phyloP scores from a whole-genome alignment of 2,797 vertebrate species.

The Protonibea diacanthus region DNA sequence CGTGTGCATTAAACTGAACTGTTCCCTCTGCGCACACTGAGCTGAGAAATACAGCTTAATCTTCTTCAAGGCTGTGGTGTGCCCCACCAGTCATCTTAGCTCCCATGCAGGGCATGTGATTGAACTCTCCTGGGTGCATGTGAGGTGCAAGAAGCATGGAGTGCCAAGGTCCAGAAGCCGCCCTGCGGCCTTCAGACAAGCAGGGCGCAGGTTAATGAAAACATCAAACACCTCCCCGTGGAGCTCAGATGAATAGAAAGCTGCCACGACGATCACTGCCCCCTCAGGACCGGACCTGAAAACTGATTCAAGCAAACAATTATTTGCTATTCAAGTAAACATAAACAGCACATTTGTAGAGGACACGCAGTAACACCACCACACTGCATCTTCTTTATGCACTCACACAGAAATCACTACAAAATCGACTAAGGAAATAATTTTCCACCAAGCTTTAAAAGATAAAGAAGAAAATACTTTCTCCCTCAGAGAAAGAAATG shows the following conservation, averaged over 20 bases:
- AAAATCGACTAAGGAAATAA: slow-evolving; percentile 49
- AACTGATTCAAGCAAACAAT: slow-evolving; percentile 62
- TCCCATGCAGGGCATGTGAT: slow-evolving; percentile 75
- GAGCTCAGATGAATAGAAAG: slow-evolving; percentile 64
- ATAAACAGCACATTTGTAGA: slow-evolving; percentile 49
- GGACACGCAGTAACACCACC: slow-evolving; percentile 13
- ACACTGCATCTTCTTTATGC: slow-evolving; percentile 27
- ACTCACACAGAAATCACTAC: slow-evolving; percentile 13
- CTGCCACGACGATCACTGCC: slow-evolving; percentile 47
- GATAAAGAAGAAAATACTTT: slow-evolving; percentile 44
- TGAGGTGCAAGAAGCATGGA: slow-evolving; percentile 57
- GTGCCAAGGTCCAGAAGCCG: slow-evolving; percentile 59
- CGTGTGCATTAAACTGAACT: slow-evolving; percentile 42
- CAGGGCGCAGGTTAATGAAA: slow-evolving; percentile 81
- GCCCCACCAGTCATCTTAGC: slow-evolving; percentile 52
- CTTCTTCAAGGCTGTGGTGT: slow-evolving; percentile 60
- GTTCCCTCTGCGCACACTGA: slow-evolving; percentile 34
- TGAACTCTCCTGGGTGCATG: slow-evolving; percentile 73
- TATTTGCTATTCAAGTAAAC: slow-evolving; percentile 45
- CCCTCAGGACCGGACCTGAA: slow-evolving; percentile 41
- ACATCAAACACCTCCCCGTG: slow-evolving; percentile 75
- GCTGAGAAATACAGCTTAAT: slow-evolving; percentile 65
- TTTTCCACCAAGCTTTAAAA: slow-evolving; percentile 47
- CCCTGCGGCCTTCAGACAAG: slow-evolving; percentile 64
- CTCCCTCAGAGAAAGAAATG: slow-evolving; percentile 32